A percentile compares a stretch with the other conserved stretches of the same genome.
phyloP scores from a whole-genome alignment of 2,113 vertebrate genomes.

The Anseranas semipalmata region DNA sequence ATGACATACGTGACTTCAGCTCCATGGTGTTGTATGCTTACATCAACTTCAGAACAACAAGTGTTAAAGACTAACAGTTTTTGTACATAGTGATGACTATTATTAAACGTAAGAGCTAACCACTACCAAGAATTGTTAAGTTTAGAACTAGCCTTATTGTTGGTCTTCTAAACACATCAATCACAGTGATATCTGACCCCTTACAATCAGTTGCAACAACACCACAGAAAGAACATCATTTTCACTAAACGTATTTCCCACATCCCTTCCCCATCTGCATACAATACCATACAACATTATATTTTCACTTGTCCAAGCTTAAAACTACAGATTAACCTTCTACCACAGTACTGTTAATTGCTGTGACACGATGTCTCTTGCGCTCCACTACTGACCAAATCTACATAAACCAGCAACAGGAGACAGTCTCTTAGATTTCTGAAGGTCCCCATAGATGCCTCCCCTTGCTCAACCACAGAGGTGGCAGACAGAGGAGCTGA shows the following conservation, averaged over 20 bases:
- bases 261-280: neutral
- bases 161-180: too few relatives aligned
- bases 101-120: too few relatives aligned
- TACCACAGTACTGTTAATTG: neutral
- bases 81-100: too few relatives aligned
- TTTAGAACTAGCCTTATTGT: too few relatives aligned
- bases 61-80: too few relatives aligned
- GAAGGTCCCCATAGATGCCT: neutral
- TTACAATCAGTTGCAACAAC: neutral
- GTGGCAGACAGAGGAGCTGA: neutral
- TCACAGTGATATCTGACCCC: neutral
- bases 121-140: too few relatives aligned
- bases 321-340: neutral
- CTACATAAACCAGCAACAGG: neutral
- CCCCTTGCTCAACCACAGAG: neutral
- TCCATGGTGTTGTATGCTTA: too few relatives aligned
- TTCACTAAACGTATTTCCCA: neutral
- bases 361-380: neutral
- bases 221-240: too few relatives aligned
- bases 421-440: neutral
- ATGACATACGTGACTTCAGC: too few relatives aligned
- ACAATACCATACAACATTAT: neutral
- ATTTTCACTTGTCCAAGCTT: neutral
- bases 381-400: neutral
- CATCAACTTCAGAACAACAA: too few relatives aligned